Conservation (phyloP, 2,888 invertebrate genomes). For the Eledona agricola region DNA sequence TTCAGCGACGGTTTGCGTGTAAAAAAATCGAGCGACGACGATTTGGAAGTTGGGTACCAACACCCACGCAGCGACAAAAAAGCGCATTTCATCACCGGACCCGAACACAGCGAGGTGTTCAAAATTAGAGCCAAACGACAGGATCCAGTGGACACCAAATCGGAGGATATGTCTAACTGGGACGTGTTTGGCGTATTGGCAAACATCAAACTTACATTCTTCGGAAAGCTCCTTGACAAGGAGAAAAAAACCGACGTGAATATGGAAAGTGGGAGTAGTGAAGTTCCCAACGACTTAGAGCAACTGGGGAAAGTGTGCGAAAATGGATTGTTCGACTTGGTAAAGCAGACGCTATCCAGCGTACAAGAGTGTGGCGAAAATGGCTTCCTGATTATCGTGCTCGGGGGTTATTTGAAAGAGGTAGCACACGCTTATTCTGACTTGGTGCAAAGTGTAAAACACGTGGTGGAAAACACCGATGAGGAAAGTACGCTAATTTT, state of each 20-base stretch:
- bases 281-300: neutral
- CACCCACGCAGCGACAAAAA: slow-evolving; percentile 10
- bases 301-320: slow-evolving; percentile 32
- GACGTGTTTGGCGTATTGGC: slow-evolving; percentile 48
- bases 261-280: neutral
- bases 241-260: slow-evolving; percentile 33
- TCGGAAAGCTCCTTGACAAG: slow-evolving; percentile 48
- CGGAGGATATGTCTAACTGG: too few relatives aligned
- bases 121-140: slow-evolving; percentile 48
- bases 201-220: slow-evolving; percentile 49
- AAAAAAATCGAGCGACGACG: slow-evolving; percentile 26
- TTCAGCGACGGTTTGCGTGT: slow-evolving; percentile 25
- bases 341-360: slow-evolving; percentile 45
- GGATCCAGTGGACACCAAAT: slow-evolving; percentile 2
- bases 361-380: slow-evolving; percentile 44
- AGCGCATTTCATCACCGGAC: slow-evolving; percentile 40
- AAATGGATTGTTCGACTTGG: slow-evolving; percentile 49
- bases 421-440: slow-evolving; percentile 49
- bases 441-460: slow-evolving; percentile 53
- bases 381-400: slow-evolving; percentile 51
- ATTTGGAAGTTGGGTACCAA: slow-evolving; percentile 32
- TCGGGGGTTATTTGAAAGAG: slow-evolving; percentile 50
- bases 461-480: slow-evolving; percentile 51
- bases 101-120: slow-evolving; percentile 52
- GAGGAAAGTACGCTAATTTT: slow-evolving; percentile 50